Evolutionary conservation across 2,113 vertebrate species (phyloP).

Genomic region (Tursiops truncatus): DNA sequence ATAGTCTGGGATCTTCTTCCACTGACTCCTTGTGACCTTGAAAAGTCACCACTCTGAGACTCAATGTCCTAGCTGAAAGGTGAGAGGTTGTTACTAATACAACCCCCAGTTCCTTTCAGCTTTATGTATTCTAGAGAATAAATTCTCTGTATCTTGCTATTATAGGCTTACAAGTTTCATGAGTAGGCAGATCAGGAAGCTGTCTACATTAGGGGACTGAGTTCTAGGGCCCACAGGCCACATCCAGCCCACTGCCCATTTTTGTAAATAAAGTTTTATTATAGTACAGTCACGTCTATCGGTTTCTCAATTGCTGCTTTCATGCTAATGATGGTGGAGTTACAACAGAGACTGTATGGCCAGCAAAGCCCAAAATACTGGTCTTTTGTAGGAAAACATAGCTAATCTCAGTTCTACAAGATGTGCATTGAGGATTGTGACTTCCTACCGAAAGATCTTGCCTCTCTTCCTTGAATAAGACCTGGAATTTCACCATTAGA

Average conservation of each 20-base stretch:
- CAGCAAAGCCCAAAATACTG: neutral
- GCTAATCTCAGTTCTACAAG: neutral
- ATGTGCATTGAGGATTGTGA: neutral
- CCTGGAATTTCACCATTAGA: neutral
- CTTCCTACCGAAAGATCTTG: neutral
- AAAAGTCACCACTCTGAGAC: neutral
- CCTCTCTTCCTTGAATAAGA: neutral
- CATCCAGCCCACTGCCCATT: neutral
- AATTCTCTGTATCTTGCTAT: neutral
- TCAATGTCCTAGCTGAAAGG: neutral
- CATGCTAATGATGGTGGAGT: neutral
- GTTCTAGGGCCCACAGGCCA: neutral
- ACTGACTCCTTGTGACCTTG: neutral
- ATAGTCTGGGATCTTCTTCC: neutral
- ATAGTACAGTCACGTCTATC: neutral
- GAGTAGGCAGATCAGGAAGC: neutral
- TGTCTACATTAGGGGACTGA: neutral
- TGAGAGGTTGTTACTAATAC: neutral
- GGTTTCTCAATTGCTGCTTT: neutral
- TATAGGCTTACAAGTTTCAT: neutral
- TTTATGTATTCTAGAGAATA: neutral
- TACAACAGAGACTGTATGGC: neutral
- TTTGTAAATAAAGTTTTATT: neutral
- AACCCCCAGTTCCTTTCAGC: neutral
- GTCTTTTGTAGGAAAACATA: neutral